phyloP scores from a whole-genome alignment of 2,113 vertebrate species.

The Micromys minutus region DNA sequence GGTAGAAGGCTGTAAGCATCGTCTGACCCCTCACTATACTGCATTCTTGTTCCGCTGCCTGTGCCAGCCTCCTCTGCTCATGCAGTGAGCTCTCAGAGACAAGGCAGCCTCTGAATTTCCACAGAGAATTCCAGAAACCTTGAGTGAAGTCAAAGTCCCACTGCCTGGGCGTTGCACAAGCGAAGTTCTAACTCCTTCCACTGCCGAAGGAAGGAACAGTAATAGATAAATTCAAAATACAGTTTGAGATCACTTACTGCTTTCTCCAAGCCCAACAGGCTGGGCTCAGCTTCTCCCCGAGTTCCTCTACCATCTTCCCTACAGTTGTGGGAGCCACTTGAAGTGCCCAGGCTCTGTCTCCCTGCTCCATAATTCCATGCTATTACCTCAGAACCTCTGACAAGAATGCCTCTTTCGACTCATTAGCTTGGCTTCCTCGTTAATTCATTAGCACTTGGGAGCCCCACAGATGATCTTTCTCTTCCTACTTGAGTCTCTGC shows the following conservation, averaged over 20 bases:
- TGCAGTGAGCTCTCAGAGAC: background rate
- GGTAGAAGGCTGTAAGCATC: background rate
- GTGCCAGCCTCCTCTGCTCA: background rate
- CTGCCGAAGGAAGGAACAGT: background rate
- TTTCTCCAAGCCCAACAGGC: background rate
- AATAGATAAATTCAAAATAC: background rate
- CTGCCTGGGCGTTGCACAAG: background rate
- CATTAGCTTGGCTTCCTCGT: constrained; percentile 55
- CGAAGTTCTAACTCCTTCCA: background rate
- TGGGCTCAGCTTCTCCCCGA: accelerated
- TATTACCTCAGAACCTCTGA: constrained; percentile 65
- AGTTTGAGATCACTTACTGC: background rate
- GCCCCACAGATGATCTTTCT: background rate
- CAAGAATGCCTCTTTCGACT: constrained; percentile 74
- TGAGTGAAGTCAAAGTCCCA: background rate
- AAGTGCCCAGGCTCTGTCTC: constrained; percentile 13
- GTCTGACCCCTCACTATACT: too few species aligned
- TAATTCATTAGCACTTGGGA: constrained; percentile 78
- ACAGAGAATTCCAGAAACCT: background rate
- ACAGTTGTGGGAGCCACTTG: background rate
- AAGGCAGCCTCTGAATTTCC: background rate
- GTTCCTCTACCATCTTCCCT: background rate
- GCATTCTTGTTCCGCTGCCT: too few species aligned
- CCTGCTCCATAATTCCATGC: constrained; percentile 72
- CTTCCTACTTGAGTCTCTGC: background rate